A percentile compares a stretch with the other conserved stretches of the same genome.
Conservation (phyloP, 1,140 invertebrate genomes). For the Drosophila asahinai region DNA sequence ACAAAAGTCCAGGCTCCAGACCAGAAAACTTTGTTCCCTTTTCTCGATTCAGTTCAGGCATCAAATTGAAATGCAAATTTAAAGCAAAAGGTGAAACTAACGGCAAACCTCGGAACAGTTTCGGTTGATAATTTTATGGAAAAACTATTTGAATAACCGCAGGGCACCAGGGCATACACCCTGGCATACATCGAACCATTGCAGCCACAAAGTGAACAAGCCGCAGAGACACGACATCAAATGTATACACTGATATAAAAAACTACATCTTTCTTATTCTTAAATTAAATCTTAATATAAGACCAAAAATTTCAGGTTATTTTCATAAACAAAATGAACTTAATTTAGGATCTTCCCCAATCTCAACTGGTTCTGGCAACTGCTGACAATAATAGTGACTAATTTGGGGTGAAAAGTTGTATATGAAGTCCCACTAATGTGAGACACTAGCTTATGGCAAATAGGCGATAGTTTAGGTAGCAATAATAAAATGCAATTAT, state of each 20-base stretch:
- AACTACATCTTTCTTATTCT: no score
- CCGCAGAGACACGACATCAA: conserved; percentile 46
- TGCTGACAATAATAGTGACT: no score
- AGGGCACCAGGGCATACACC: conserved; percentile 2
- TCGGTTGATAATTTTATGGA: conserved; percentile 56
- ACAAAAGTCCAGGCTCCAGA: conserved; percentile 57
- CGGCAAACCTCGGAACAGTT: conserved; percentile 36
- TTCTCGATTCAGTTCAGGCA: conserved; percentile 46
- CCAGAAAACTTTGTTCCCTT: conserved; percentile 34
- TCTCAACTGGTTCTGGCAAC: no score
- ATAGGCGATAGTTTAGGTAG: no score
- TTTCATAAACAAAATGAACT: no score
- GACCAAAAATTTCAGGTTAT: no score
- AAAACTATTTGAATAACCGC: conserved; percentile 64
- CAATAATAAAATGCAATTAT: no score
- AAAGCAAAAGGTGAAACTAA: conserved; percentile 72
- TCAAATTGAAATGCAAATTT: conserved; percentile 80
- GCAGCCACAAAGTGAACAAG: conserved; percentile 47
- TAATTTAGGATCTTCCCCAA: no score
- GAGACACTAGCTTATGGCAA: no score
- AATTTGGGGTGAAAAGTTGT: no score
- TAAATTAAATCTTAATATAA: no score
- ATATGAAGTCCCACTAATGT: no score
- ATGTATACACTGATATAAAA: conserved; percentile 3
- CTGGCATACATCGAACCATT: conserved; percentile 9